A percentile compares a stretch with the other conserved stretches of the same genome.
Evolutionary conservation across 2,797 vertebrate genomes (phyloP).

Genomic region (Catostomus latipinnis): DNA sequence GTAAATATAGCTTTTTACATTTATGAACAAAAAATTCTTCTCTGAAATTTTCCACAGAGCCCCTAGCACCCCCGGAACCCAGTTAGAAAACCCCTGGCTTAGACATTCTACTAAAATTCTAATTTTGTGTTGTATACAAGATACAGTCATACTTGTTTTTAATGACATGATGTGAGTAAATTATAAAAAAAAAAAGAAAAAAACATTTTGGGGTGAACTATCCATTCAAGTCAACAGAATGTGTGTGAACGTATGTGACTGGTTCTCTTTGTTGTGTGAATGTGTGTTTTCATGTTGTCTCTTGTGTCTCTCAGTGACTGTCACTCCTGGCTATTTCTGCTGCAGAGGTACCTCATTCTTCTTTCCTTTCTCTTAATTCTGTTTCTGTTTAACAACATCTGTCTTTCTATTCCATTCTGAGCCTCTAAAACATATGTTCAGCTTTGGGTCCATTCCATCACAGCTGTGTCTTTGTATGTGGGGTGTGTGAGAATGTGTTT

Average conservation of each 20-base stretch:
- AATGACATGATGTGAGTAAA: background rate
- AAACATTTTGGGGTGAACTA: slow-evolving; percentile 1
- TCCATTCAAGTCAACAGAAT: background rate
- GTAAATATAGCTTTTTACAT: too few species aligned
- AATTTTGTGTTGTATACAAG: too few species aligned
- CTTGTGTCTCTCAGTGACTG: slow-evolving; percentile 86
- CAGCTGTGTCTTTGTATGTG: slow-evolving; percentile 54
- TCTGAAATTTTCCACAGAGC: too few species aligned
- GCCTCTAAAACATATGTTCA: slow-evolving; percentile 48
- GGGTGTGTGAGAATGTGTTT: slow-evolving; percentile 43
- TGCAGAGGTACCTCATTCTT: slow-evolving; percentile 83
- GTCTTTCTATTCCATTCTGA: slow-evolving; percentile 41
- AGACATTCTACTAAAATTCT: background rate
- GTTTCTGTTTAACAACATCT: slow-evolving; percentile 50
- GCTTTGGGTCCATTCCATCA: slow-evolving; percentile 48
- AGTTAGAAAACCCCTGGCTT: too few species aligned
- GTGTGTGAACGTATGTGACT: slow-evolving; percentile 39
- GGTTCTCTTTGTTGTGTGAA: slow-evolving; percentile 41
- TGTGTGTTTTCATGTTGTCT: slow-evolving; percentile 76
- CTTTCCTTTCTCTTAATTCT: slow-evolving; percentile 45
- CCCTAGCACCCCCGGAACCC: too few species aligned
- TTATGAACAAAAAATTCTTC: too few species aligned
- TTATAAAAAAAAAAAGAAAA: background rate
- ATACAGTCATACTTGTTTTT: slow-evolving; percentile 1
- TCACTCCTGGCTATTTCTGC: slow-evolving; percentile 87